A percentile compares a stretch with the other conserved stretches of the same genome.
These are phyloP conservation scores for Sycophila texana DNA, from an alignment of 2,888 invertebrate genomes.

Conservation along the genomic window DNA sequence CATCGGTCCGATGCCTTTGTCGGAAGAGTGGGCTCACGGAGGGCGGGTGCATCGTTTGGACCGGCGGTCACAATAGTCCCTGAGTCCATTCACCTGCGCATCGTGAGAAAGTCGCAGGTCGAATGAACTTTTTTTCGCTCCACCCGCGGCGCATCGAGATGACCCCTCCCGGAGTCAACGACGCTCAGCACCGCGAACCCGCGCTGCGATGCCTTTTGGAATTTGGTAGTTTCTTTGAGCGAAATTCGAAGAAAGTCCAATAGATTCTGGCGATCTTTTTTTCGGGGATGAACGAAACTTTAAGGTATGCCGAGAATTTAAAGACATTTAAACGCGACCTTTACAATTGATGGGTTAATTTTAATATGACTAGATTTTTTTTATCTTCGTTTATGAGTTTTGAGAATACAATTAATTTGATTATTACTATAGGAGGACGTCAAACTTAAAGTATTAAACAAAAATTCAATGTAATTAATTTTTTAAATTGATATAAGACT, in stretches of 20 bases:
- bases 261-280: neutral
- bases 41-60: constrained; percentile 62
- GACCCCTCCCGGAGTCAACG: constrained; percentile 2
- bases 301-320: neutral
- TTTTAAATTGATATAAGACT: neutral
- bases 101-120: constrained; percentile 25
- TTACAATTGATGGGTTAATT: neutral
- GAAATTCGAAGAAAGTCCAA: neutral
- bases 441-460: neutral
- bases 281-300: neutral
- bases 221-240: neutral
- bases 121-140: constrained; percentile 33
- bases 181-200: constrained; percentile 22
- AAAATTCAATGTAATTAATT: neutral
- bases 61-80: constrained; percentile 57
- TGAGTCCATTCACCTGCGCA: constrained; percentile 28
- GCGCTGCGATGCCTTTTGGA: neutral
- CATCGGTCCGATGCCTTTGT: constrained; percentile 46
- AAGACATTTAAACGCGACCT: neutral
- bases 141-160: neutral
- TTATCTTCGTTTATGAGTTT: too few species aligned
- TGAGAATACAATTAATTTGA: neutral
- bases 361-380: too few species aligned
- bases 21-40: constrained; percentile 63
- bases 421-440: neutral